Evolutionary conservation across 1,140 invertebrate genomes (phyloP).

Genomic region (Limonius californicus): DNA sequence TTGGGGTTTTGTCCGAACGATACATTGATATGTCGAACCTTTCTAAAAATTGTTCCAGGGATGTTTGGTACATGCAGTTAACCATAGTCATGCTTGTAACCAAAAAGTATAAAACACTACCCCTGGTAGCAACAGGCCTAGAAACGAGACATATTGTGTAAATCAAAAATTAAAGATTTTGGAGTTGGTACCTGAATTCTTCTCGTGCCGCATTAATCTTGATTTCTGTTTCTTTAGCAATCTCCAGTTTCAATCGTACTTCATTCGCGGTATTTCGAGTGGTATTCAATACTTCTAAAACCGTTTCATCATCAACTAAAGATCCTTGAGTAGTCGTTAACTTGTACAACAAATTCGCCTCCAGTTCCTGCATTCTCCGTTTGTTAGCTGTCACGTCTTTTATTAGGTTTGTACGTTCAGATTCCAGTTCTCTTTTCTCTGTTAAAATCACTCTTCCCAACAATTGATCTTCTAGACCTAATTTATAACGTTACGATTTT

Average conservation of each 20-base stretch:
- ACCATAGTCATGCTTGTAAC: conserved; percentile 89
- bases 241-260: conserved; percentile 74
- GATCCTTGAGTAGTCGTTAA: conserved; percentile 82
- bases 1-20: conserved; percentile 69
- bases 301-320: conserved; percentile 83
- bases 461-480: conserved; percentile 85
- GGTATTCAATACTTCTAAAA: conserved; percentile 80
- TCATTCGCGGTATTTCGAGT: conserved; percentile 84
- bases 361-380: conserved; percentile 82
- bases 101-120: conserved; percentile 88
- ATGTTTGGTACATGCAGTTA: conserved; percentile 92
- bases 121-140: conserved; percentile 80
- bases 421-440: conserved; percentile 85
- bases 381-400: conserved; percentile 84
- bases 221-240: conserved; percentile 80
- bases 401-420: conserved; percentile 77
- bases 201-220: conserved; percentile 87
- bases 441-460: conserved; percentile 85
- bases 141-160: no score
- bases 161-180: no score
- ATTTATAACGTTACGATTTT: no score
- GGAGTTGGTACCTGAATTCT: conserved; percentile 66
- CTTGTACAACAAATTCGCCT: conserved; percentile 81
- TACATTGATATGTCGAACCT: conserved; percentile 83
- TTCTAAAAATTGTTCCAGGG: conserved; percentile 82